Evolutionary conservation across 2,113 vertebrate genomes (phyloP).

Genomic region (Pituophis catenifer): DNA sequence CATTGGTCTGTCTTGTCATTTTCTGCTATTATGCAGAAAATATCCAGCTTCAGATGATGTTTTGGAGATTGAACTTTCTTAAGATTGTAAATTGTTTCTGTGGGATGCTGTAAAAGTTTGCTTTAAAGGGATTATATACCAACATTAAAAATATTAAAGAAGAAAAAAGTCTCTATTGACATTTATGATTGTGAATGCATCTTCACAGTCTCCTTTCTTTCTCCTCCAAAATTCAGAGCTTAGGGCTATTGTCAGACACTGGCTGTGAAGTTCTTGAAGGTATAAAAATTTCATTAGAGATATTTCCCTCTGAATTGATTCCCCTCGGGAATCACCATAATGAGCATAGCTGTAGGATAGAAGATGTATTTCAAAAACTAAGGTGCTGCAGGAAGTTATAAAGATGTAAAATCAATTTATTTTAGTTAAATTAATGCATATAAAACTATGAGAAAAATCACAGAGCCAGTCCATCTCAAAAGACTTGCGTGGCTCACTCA

Average conservation of each 20-base stretch:
- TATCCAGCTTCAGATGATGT: conserved; percentile 31
- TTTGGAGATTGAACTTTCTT: conserved; percentile 23
- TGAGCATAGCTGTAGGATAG: neutral
- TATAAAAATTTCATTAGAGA: neutral
- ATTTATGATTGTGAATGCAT: conserved; percentile 47
- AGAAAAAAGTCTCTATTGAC: conserved; percentile 42
- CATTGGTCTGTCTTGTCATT: neutral
- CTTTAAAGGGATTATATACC: conserved; percentile 34
- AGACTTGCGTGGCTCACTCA: neutral
- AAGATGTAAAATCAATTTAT: neutral
- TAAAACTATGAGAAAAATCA: neutral
- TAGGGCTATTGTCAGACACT: conserved; percentile 19
- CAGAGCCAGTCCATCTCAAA: neutral
- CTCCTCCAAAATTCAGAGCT: neutral
- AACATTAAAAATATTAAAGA: neutral
- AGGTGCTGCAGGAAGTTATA: neutral
- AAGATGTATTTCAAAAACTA: neutral
- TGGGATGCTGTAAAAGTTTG: conserved; percentile 43
- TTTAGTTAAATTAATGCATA: neutral
- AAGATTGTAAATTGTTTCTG: neutral
- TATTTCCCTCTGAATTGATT: neutral
- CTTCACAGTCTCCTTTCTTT: conserved; percentile 18
- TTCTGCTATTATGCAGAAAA: conserved; percentile 36
- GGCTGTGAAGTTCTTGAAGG: conserved; percentile 34
- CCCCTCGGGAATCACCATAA: neutral